Conservation (phyloP, 1,140 invertebrate genomes). For the Rhyzopertha dominica region DNA sequence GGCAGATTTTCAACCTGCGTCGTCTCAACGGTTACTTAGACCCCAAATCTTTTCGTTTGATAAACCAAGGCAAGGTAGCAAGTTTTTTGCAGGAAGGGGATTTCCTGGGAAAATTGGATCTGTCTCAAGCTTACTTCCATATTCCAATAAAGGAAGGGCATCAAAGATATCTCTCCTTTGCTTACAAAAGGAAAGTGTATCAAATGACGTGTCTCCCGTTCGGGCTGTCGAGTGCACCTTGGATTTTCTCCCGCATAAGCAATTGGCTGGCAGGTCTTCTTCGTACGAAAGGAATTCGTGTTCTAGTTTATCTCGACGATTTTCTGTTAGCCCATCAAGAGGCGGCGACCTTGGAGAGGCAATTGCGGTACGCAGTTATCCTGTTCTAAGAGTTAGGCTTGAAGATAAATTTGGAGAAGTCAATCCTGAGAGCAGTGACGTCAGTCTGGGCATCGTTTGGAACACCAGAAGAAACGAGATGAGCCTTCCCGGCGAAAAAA, state of each 20-base stretch:
- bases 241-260: not conserved
- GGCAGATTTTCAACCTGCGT: constrained; percentile 12
- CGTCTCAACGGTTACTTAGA: constrained; percentile 2
- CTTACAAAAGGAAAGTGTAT: constrained; percentile 12
- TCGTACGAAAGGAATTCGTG: constrained; percentile 1
- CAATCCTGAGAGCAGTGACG: not conserved
- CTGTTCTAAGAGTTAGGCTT: not conserved
- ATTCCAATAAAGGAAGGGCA: constrained; percentile 12
- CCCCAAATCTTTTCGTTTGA: not conserved
- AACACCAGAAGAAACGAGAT: not conserved
- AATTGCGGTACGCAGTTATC: not conserved
- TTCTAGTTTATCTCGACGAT: constrained; percentile 13
- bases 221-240: constrained; percentile 11
- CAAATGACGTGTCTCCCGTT: constrained; percentile 15
- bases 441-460: constrained; percentile 3
- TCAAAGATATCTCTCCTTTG: constrained; percentile 5
- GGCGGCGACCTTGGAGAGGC: not conserved
- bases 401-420: constrained; percentile 3
- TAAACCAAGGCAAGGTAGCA: constrained; percentile 3
- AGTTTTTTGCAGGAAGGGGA: not conserved
- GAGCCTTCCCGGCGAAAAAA: not conserved
- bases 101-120: constrained; percentile 4
- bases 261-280: constrained; percentile 9
- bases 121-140: constrained; percentile 12
- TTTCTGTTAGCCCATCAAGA: constrained; percentile 1